Evolutionary conservation across 2,113 vertebrate species (phyloP).

Genomic region (Phylloscopus trochiloides): DNA sequence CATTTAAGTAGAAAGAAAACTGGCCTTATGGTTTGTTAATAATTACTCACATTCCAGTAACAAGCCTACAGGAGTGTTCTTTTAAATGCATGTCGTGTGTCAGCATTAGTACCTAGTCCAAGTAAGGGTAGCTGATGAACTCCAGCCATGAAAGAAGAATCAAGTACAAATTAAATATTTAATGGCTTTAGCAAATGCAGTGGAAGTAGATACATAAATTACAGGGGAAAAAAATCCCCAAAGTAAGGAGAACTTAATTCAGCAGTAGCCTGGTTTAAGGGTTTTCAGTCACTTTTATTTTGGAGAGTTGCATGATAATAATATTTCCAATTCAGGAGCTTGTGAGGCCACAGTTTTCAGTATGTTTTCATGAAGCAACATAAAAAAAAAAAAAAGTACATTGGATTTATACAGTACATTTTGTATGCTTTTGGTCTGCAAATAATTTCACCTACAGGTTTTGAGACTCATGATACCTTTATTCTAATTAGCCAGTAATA

Average conservation of each 20-base stretch:
- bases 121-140: slow-evolving; percentile 5
- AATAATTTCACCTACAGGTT: not conserved
- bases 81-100: not conserved
- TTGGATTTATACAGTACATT: not conserved
- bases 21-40: slow-evolving; percentile 26
- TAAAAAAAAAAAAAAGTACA: not conserved
- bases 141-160: slow-evolving; percentile 20
- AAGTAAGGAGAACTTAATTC: not conserved
- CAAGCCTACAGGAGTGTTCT: not conserved
- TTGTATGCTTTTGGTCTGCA: not conserved
- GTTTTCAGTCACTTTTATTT: not conserved
- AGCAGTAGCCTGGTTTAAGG: not conserved
- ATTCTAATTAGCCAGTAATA: not conserved
- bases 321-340: not conserved
- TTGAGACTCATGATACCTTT: not conserved
- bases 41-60: slow-evolving; percentile 44
- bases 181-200: not conserved
- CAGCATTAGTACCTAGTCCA: not conserved
- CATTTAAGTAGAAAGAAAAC: slow-evolving; percentile 14
- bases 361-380: not conserved
- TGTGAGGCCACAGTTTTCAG: not conserved
- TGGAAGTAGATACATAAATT: not conserved
- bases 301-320: not conserved
- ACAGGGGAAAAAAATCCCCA: not conserved
- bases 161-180: slow-evolving; percentile 37